Evolutionary conservation across 2,113 vertebrate genomes (phyloP).

Genomic region (Eubucco bourcierii): DNA sequence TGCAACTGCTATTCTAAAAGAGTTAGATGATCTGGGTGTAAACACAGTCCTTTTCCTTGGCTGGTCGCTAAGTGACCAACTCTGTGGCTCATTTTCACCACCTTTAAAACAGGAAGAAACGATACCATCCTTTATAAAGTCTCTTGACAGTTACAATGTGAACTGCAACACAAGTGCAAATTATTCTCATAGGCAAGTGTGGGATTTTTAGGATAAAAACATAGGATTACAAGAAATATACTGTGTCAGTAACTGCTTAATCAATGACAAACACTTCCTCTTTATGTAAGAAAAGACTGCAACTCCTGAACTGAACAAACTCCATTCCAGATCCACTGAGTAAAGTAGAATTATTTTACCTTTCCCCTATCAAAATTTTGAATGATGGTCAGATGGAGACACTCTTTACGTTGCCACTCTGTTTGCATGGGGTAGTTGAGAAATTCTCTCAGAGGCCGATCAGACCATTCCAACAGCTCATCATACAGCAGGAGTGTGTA

Average conservation of each 20-base stretch:
- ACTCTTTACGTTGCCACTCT: slow-evolving; percentile 97
- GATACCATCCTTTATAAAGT: background rate
- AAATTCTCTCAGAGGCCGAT: slow-evolving; percentile 92
- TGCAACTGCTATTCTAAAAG: background rate
- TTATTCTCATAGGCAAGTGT: background rate
- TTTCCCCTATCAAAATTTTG: slow-evolving; percentile 95
- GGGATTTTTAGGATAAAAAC: background rate
- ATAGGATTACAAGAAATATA: background rate
- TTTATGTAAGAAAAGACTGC: background rate
- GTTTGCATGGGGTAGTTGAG: slow-evolving; percentile 97
- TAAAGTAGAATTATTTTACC: slow-evolving; percentile 57
- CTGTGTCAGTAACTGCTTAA: background rate
- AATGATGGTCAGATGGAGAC: slow-evolving; percentile 92
- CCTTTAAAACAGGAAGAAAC: background rate
- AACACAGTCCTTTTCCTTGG: background rate
- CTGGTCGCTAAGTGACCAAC: background rate
- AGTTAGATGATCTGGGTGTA: background rate
- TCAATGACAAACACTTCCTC: background rate
- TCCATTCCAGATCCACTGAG: background rate
- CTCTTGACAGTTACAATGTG: background rate
- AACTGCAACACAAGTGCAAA: background rate
- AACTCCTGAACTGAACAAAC: background rate
- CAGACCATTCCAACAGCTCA: slow-evolving; percentile 95
- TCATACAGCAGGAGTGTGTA: slow-evolving; percentile 95
- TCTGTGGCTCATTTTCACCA: background rate